Conservation (phyloP, 2,888 invertebrate genomes). For the Tribolium freemani region DNA sequence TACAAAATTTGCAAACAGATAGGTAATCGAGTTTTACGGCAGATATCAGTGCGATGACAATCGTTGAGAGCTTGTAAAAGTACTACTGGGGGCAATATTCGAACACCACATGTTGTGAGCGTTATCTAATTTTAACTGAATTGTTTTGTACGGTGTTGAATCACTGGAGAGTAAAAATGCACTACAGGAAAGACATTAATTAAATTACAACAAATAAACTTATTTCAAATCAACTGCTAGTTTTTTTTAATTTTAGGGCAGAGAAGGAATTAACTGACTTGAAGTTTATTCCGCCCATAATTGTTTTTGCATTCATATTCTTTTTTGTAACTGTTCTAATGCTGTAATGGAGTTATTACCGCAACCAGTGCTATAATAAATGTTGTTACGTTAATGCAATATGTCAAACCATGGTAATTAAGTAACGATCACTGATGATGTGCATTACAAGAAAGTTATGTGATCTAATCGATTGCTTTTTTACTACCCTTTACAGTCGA, state of each 20-base stretch:
- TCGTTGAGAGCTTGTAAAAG: background rate
- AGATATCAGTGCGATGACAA: background rate
- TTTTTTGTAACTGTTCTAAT: background rate
- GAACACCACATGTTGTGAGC: background rate
- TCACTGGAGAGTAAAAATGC: no score
- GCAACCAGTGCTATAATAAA: background rate
- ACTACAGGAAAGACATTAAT: no score
- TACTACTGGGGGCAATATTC: background rate
- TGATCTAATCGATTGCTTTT: no score
- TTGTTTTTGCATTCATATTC: background rate
- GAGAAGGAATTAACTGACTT: background rate
- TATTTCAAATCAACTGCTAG: no score
- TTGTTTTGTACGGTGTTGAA: background rate
- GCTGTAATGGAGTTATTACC: background rate
- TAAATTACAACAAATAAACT: no score
- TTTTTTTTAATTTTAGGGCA: background rate
- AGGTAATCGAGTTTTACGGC: background rate
- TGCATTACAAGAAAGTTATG: background rate
- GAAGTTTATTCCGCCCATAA: background rate
- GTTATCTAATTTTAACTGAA: background rate
- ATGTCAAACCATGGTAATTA: background rate
- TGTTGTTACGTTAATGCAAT: background rate
- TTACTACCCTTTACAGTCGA: no score
- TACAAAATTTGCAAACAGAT: background rate
- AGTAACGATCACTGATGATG: background rate